Evolutionary conservation across 2,888 invertebrate genomes (phyloP).

Genomic region (Sarcophaga variegata): DNA sequence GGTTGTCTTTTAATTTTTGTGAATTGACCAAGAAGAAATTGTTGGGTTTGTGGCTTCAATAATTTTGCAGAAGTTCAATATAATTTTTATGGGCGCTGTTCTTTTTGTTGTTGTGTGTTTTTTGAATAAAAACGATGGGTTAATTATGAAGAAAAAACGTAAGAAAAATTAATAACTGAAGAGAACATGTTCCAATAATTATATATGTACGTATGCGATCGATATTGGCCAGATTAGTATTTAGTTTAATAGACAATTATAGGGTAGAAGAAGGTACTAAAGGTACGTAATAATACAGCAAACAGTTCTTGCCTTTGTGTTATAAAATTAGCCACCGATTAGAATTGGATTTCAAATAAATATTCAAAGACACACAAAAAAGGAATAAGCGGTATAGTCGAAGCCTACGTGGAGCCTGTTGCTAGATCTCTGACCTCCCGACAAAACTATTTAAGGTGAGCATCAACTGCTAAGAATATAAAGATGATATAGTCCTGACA

Average conservation of each 20-base stretch:
- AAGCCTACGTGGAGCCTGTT: too few relatives aligned
- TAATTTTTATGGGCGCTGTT: not conserved
- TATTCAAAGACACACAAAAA: too few relatives aligned
- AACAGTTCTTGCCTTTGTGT: too few relatives aligned
- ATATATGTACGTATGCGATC: not conserved
- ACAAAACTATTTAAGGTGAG: too few relatives aligned
- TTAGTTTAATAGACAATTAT: constrained; percentile 36
- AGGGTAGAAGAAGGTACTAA: constrained; percentile 10
- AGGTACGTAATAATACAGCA: too few relatives aligned
- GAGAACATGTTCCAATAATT: constrained; percentile 47
- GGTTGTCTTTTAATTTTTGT: constrained; percentile 5
- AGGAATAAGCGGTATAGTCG: too few relatives aligned
- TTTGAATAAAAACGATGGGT: constrained; percentile 14
- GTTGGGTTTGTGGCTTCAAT: constrained; percentile 46
- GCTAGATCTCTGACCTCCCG: too few relatives aligned
- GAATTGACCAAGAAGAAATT: constrained; percentile 20
- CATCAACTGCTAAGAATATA: too few relatives aligned
- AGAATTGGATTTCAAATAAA: too few relatives aligned
- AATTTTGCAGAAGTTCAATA: constrained; percentile 40
- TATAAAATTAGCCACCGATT: too few relatives aligned
- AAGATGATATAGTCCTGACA: too few relatives aligned
- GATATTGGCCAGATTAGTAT: constrained; percentile 19
- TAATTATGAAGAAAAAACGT: constrained; percentile 33
- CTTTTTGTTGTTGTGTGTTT: not conserved
- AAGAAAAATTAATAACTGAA: too few relatives aligned